Evolutionary conservation across 2,888 invertebrate species (phyloP), one percentile per base, ranked within the genome.

Genomic region (Agrotis segetum): DNA sequence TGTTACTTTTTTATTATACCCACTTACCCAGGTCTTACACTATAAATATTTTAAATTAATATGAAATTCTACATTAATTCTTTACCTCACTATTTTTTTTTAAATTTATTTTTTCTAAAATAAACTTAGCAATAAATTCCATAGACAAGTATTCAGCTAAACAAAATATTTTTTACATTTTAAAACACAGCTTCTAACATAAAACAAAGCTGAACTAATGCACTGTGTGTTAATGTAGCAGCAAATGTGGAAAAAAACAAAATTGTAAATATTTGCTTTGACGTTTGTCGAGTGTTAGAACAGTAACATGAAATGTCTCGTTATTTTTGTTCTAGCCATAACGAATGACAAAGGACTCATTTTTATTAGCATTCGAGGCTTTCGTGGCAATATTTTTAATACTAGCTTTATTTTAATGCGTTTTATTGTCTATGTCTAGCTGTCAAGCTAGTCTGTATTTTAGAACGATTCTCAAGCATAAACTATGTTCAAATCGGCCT

Each of bases 211-310:
- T 55, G 19, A 66, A 68, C 80, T 64, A 74, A 73, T 74, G 74
- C 74, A 65, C 73, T 58, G 73, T 71, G 65, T 47, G 52, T 40
- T 61, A 75, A 76, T 63, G 72, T 67, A 60, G 70, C 46, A 34
- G 60, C 49, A 29, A 67, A 65, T 56, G 53, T 70, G 72, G 62
- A 75, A 82, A 84, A 81, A 84, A 71, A 79, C 71, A 58, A 81
- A 74, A 80, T 65, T 68, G 69, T 72, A 72, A 81, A 79, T 79
- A 79, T 74, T 81, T 76, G 79, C 79, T 79, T 79, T 79, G 79
- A 68, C 71, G 81, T 70, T 61, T 50, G 67, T 60, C 24, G 69
- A 71, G 66, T 63, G 71, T 84, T 80, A 81, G 81, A 84, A 74
- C 62, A 77, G 49, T 71, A 71, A 74, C 63, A 64, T 72, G 64